phyloP scores from a whole-genome alignment of 1,140 invertebrate genomes.

The Eciton burchellii region DNA sequence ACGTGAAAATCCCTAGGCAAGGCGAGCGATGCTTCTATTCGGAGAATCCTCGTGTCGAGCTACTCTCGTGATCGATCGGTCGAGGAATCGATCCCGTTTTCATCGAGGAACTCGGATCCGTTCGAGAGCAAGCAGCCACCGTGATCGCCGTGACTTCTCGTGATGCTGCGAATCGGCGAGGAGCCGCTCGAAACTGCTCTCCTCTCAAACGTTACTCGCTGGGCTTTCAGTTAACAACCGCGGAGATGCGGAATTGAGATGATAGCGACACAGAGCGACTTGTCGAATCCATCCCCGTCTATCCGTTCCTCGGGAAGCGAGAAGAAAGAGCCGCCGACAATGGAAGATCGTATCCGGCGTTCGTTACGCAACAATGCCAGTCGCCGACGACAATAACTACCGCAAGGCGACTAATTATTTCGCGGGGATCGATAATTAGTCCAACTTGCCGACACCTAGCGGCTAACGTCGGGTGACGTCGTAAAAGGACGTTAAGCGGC shows the following conservation, averaged over 20 bases:
- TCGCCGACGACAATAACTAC: conserved; percentile 36
- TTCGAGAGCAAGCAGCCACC: too few species aligned
- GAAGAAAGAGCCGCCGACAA: conserved; percentile 36
- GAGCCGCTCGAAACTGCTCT: too few species aligned
- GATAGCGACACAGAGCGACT: conserved; percentile 10
- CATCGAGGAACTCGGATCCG: too few species aligned
- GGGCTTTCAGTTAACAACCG: conserved; percentile 25
- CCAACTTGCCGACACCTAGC: not conserved
- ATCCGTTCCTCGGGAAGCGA: not conserved
- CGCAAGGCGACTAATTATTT: conserved; percentile 34
- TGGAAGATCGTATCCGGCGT: conserved; percentile 29
- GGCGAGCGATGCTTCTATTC: conserved; percentile 24
- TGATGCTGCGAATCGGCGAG: too few species aligned
- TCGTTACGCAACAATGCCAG: conserved; percentile 14
- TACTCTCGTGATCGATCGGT: conserved; percentile 47
- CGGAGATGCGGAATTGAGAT: too few species aligned
- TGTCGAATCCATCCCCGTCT: not conserved
- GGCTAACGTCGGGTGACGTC: conserved; percentile 5
- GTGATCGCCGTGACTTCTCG: too few species aligned
- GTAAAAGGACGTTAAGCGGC: not conserved
- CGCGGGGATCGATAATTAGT: conserved; percentile 24
- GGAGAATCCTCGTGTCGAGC: conserved; percentile 1
- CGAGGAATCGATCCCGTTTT: too few species aligned
- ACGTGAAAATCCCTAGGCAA: conserved; percentile 24
- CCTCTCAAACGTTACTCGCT: conserved; percentile 25